Evolutionary conservation across 2,888 invertebrate genomes (phyloP).

Genomic region (Sussaba pulchella): DNA sequence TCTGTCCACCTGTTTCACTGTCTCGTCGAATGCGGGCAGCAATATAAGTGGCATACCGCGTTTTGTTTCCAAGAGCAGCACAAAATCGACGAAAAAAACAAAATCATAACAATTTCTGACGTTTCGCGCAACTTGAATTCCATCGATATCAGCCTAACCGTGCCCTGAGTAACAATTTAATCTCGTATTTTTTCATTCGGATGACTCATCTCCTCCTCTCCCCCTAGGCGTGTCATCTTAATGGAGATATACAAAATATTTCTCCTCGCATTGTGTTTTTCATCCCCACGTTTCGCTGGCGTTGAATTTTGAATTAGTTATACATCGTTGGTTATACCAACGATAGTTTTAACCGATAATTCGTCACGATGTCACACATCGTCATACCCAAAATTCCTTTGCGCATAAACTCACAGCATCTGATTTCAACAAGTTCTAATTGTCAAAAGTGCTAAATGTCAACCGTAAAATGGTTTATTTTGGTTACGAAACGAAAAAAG

Average conservation of each 20-base stretch:
- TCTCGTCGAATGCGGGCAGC: conserved; percentile 1
- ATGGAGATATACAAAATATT: neutral
- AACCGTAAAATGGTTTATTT: conserved; percentile 1
- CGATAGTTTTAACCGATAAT: conserved; percentile 16
- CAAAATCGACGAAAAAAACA: neutral
- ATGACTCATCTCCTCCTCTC: conserved; percentile 12
- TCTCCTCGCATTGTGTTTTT: neutral
- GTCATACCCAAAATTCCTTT: neutral
- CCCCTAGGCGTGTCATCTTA: neutral
- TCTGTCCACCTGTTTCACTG: neutral
- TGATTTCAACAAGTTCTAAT: conserved; percentile 22
- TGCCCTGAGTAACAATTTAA: conserved; percentile 5
- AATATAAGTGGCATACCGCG: conserved; percentile 15
- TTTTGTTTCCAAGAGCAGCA: conserved; percentile 12
- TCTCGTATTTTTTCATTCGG: conserved; percentile 37
- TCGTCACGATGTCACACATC: neutral
- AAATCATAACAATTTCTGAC: neutral
- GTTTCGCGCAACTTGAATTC: conserved; percentile 26
- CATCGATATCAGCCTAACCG: conserved; percentile 39
- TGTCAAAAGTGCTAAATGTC: conserved; percentile 19
- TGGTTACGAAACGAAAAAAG: neutral
- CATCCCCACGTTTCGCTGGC: neutral
- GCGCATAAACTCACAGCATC: conserved; percentile 2
- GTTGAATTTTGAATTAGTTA: neutral
- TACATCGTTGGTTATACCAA: neutral